These are phyloP conservation scores for Eilema caniola DNA, from an alignment of 2,888 invertebrate genomes.

Conservation along the genomic window DNA sequence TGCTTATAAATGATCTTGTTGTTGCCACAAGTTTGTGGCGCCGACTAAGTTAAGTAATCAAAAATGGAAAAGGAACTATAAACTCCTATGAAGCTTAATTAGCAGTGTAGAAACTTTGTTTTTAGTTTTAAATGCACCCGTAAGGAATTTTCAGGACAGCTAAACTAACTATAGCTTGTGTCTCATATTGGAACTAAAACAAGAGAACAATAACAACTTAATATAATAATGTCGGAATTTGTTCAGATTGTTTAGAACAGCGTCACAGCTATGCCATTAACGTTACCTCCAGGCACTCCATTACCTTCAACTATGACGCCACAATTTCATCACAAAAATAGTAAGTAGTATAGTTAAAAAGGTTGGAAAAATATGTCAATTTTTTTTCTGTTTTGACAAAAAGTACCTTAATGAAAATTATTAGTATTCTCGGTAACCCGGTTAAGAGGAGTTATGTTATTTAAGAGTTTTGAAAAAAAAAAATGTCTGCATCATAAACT, in stretches of 20 bases:
- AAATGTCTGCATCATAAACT: no score
- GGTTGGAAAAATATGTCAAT: no score
- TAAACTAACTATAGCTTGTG: neutral
- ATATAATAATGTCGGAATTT: neutral
- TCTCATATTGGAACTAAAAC: neutral
- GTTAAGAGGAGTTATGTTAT: no score
- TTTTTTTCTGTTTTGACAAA: no score
- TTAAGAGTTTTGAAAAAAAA: no score
- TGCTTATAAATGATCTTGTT: slow-evolving; percentile 39
- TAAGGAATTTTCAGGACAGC: neutral
- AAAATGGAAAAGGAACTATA: neutral
- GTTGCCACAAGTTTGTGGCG: slow-evolving; percentile 25
- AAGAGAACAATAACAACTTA: neutral
- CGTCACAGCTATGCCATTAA: neutral
- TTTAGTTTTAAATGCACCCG: slow-evolving; percentile 2
- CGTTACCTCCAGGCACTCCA: no score
- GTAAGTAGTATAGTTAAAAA: no score
- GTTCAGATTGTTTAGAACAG: neutral
- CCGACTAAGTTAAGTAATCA: neutral
- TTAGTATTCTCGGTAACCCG: no score
- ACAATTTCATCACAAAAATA: no score
- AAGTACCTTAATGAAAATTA: no score
- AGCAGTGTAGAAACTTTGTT: neutral
- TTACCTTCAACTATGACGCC: no score
- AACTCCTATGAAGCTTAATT: neutral